These are phyloP conservation scores for Poecilia gillii DNA, from an alignment of 2,797 vertebrate genomes.

Conservation along the genomic window DNA sequence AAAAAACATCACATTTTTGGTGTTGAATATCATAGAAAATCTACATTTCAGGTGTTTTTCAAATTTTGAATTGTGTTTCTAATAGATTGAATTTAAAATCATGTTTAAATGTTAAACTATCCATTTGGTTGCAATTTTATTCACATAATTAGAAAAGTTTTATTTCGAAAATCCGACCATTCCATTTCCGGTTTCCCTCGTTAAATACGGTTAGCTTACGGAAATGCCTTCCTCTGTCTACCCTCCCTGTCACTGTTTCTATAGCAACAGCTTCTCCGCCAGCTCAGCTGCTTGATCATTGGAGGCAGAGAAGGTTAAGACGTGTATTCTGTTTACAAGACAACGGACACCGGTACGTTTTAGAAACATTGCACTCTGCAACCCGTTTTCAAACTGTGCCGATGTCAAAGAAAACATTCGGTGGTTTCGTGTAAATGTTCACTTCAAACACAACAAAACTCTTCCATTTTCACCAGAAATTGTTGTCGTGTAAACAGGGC, in stretches of 20 bases:
- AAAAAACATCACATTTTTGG: too few relatives aligned
- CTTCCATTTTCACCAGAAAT: too few relatives aligned
- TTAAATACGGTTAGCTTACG: slow-evolving; percentile 2
- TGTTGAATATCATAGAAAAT: neutral
- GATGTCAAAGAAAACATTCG: too few relatives aligned
- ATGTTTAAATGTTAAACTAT: neutral
- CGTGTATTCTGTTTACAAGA: neutral
- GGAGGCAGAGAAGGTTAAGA: slow-evolving; percentile 10
- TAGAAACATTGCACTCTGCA: too few relatives aligned
- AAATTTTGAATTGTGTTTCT: neutral
- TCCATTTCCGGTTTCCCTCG: neutral
- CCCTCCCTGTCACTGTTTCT: slow-evolving; percentile 61
- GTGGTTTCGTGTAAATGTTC: too few relatives aligned
- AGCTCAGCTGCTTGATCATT: slow-evolving; percentile 15
- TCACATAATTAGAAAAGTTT: neutral
- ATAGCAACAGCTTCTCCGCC: slow-evolving; percentile 72
- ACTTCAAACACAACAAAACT: too few relatives aligned
- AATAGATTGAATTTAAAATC: neutral
- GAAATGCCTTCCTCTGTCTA: slow-evolving; percentile 15
- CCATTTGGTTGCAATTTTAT: neutral
- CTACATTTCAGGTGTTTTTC: neutral
- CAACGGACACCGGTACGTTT: too few relatives aligned
- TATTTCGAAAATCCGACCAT: slow-evolving; percentile 22
- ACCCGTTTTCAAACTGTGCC: too few relatives aligned
- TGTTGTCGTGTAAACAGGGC: too few relatives aligned